phyloP scores from a whole-genome alignment of 2,113 vertebrate genomes.

The Chiloscyllium plagiosum region DNA sequence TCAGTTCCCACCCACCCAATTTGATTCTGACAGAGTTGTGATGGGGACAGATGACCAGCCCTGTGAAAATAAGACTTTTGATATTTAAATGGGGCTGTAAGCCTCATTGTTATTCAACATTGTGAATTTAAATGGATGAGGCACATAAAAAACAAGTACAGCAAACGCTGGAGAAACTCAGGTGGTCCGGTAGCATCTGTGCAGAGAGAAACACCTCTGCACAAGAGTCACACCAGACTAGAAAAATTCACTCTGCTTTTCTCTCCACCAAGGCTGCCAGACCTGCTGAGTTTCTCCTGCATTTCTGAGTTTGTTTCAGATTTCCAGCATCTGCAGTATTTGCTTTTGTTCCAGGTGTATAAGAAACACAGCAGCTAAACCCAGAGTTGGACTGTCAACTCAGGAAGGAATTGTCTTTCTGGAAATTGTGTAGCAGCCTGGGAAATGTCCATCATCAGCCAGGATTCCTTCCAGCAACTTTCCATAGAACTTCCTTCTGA shows the following conservation, averaged over 20 bases:
- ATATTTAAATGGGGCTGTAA: background rate
- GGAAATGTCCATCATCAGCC: background rate
- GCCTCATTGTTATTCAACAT: background rate
- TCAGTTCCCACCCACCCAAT: background rate
- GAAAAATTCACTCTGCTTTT: no score
- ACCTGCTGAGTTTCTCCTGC: no score
- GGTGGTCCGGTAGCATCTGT: no score
- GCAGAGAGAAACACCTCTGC: no score
- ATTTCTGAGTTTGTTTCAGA: no score
- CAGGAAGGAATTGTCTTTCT: background rate
- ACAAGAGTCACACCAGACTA: no score
- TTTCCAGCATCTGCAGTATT: no score
- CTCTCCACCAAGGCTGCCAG: no score
- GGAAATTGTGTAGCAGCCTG: background rate
- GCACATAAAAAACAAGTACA: no score
- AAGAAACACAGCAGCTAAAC: background rate
- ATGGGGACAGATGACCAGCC: background rate
- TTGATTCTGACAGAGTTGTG: background rate
- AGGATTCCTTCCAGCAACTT: background rate
- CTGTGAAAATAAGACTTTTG: background rate
- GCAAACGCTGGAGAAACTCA: no score
- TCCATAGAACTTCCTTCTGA: background rate
- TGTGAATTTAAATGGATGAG: background rate
- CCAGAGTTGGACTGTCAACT: background rate
- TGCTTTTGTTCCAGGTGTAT: no score